Percentiles rank a stretch among this genome's conserved stretches.
Evolutionary conservation across 2,113 vertebrate genomes (phyloP).

Genomic region (Amphilophus citrinellus): DNA sequence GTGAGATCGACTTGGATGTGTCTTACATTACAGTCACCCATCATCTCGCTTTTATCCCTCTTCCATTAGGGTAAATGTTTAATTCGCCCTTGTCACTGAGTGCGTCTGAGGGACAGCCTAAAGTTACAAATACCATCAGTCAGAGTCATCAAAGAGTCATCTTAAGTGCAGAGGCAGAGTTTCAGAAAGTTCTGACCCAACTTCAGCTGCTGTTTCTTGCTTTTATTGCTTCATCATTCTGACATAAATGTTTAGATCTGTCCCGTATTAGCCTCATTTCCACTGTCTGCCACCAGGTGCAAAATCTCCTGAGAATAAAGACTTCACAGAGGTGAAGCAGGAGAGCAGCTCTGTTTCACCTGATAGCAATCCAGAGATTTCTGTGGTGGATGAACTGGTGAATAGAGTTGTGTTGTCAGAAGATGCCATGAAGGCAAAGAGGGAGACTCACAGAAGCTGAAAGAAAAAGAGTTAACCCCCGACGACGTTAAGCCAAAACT

Average conservation of each 20-base stretch:
- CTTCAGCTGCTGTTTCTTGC: background rate
- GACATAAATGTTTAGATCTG: background rate
- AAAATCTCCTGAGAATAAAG: background rate
- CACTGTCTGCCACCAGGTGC: background rate
- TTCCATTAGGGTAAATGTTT: slow-evolving; percentile 77
- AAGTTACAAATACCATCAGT: slow-evolving; percentile 5
- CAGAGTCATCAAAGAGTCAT: slow-evolving; percentile 17
- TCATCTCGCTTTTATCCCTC: slow-evolving; percentile 38
- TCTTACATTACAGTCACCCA: slow-evolving; percentile 23
- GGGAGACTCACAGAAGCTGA: background rate
- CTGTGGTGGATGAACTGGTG: background rate
- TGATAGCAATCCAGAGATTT: background rate
- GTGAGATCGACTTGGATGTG: slow-evolving; percentile 21
- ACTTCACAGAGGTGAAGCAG: too few species aligned
- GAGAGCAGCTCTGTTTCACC: too few species aligned
- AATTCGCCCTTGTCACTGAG: slow-evolving; percentile 67
- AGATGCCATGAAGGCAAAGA: background rate
- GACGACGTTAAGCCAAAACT: background rate
- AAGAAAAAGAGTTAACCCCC: background rate
- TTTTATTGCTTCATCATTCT: background rate
- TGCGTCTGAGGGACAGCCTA: slow-evolving; percentile 25
- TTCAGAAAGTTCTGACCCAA: background rate
- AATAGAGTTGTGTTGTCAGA: background rate
- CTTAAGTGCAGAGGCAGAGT: background rate
- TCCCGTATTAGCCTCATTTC: background rate